Base-by-base conservation (phyloP, 2,113 vertebrate species). In the Ploceus nigricollis region DNA sequence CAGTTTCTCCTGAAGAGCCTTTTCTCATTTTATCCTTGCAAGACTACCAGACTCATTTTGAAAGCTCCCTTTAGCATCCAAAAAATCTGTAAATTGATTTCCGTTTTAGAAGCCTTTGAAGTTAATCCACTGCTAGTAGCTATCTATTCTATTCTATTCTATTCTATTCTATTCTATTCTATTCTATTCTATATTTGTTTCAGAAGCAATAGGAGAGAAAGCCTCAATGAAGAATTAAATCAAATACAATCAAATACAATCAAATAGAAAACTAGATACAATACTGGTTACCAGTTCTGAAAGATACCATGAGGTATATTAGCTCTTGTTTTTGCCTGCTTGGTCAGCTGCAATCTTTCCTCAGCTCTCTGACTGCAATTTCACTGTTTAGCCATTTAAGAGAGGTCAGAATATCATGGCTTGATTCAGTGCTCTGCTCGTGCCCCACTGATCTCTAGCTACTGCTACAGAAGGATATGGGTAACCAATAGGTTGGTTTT, bases 31-130 rank as follows among this genome's bases (percentile, higher is more conserved):
- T 75, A n/a, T 47, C 40, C n/a, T 85, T 77, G 20, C 45, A 91
- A 76, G 50, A 30, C 14, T 53, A 50, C 4, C 63, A 64, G 25
- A 58, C 6, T 69, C 13, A 57, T 92, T 96, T 78, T 94, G 86
- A 93, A 84, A 89, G 44, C 23, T 89, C 16, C 57, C 72, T 89
- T 90, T 88, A 88, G 6, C 22, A n/a, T 65, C 31, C 2, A 80
- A 54, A 94, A 58, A 39, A 4, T 3, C 25, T 72, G 15, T 14
- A 71, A 63, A 7, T 51, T 89, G 50, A 68, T 75, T 51, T 96
- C 60, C 86, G 50, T 61, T 88, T 92, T 86, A 96, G 91, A 61
- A 92, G 35, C 8, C 37, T 72, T 88, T 80, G 23, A 82, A 39
- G 22, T 51, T 48, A 58, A 73, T 35, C 39, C 25, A n/a, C 72